phyloP scores from a whole-genome alignment of 2,888 invertebrate species.

The Epirrita christyi region DNA sequence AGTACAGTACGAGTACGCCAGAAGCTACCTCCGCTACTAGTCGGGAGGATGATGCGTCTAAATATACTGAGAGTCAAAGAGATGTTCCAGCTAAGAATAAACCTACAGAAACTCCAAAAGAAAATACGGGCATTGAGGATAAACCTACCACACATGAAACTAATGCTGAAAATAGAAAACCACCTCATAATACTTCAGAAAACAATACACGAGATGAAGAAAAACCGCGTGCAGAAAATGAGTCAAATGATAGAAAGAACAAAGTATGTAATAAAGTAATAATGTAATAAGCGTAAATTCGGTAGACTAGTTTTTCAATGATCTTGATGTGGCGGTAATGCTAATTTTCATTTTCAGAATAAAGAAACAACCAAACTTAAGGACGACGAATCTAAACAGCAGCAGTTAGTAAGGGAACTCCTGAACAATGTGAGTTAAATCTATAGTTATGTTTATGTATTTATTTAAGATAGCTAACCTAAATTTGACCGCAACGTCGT shows the following conservation, averaged over 20 bases:
- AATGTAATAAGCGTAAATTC: too few relatives aligned
- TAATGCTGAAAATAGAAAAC: not conserved
- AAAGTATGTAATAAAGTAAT: not conserved
- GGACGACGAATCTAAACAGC: conserved; percentile 15
- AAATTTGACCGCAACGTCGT: not conserved
- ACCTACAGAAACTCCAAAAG: conserved; percentile 1
- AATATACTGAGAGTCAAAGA: not conserved
- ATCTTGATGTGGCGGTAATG: too few relatives aligned
- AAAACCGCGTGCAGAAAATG: not conserved
- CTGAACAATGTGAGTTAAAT: conserved; percentile 42
- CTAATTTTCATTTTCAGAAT: not conserved
- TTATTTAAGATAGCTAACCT: not conserved
- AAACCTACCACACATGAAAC: not conserved
- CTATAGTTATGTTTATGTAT: not conserved
- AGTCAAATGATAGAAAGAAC: not conserved
- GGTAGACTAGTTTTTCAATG: too few relatives aligned
- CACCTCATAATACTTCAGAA: not conserved
- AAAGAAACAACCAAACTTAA: not conserved
- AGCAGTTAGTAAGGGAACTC: conserved; percentile 38
- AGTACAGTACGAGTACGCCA: conserved; percentile 2
- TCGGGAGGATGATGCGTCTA: not conserved
- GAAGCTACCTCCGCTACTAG: not conserved
- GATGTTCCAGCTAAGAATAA: not conserved
- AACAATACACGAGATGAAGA: not conserved
- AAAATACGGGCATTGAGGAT: not conserved